Evolutionary conservation across 2,797 vertebrate species (phyloP).

Genomic region (Pantherophis alleghaniensis): DNA sequence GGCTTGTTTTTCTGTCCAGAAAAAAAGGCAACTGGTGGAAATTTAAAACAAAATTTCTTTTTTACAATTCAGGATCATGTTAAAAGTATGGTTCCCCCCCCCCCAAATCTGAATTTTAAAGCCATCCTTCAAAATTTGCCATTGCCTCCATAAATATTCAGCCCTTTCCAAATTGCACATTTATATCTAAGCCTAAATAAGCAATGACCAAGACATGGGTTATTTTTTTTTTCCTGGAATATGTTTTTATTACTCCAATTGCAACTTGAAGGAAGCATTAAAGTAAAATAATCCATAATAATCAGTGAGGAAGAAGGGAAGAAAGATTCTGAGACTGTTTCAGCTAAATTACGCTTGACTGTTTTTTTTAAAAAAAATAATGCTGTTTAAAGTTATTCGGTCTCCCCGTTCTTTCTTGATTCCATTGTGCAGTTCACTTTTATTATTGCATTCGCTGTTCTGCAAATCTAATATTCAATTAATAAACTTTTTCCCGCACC

Average conservation of each 20-base stretch:
- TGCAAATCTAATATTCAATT: not conserved
- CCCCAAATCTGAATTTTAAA: not conserved
- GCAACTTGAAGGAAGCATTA: not conserved
- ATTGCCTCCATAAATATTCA: not conserved
- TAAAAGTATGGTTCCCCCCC: not conserved
- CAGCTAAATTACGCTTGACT: not conserved
- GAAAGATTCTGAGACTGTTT: not conserved
- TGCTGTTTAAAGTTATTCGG: not conserved
- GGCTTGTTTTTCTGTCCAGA: not conserved
- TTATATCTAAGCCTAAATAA: not conserved
- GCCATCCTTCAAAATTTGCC: not conserved
- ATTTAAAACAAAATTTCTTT: too few species aligned
- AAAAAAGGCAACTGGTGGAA: not conserved
- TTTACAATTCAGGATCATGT: not conserved
- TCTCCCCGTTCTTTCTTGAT: not conserved
- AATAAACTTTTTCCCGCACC: not conserved
- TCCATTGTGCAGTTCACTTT: not conserved
- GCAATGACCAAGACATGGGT: not conserved
- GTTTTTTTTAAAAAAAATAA: not conserved
- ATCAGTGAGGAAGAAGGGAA: not conserved
- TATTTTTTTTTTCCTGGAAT: not conserved
- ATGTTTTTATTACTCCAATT: not conserved
- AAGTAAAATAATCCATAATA: not conserved
- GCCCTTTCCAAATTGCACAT: not conserved
- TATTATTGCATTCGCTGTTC: not conserved